Conservation (phyloP, 1,140 invertebrate genomes). For the Thaumatotibia leucotreta region DNA sequence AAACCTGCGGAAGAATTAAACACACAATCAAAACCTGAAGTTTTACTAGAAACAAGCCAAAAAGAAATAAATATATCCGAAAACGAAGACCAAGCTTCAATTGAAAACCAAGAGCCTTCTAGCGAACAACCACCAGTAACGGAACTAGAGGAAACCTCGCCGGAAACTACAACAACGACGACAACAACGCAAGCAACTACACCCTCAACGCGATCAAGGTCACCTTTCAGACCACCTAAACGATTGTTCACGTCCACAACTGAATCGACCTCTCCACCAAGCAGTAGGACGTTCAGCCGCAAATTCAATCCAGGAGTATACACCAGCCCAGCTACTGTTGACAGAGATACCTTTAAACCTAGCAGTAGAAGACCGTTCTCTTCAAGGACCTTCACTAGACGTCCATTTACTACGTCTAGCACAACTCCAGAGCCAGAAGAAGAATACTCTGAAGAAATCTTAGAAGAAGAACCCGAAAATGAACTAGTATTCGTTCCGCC, state of each 20-base stretch:
- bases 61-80: conserved; percentile 26
- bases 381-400: conserved; percentile 38
- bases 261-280: conserved; percentile 53
- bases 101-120: conserved; percentile 19
- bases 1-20: conserved; percentile 1
- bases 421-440: conserved; percentile 64
- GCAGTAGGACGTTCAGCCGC: conserved; percentile 65
- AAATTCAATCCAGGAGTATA: conserved; percentile 72
- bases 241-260: conserved; percentile 65
- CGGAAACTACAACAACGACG: conserved; percentile 46
- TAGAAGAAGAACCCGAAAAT: conserved; percentile 71
- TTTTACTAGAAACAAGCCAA: conserved; percentile 21
- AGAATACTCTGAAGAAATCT: conserved; percentile 68
- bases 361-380: conserved; percentile 17
- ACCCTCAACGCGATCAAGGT: conserved; percentile 43
- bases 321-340: conserved; percentile 63
- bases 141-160: conserved; percentile 21
- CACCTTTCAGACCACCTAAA: conserved; percentile 64
- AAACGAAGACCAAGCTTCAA: conserved; percentile 20
- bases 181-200: conserved; percentile 46
- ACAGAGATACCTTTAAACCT: conserved; percentile 44
- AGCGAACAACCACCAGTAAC: conserved; percentile 21
- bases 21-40: conserved; percentile 13
- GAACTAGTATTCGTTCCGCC: conserved; percentile 69
- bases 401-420: conserved; percentile 52